A percentile compares a stretch with the other conserved stretches of the same genome.
These are phyloP conservation scores for Stegophylla sp. DNA, from an alignment of 2,888 invertebrate genomes.

Conservation along the genomic window DNA sequence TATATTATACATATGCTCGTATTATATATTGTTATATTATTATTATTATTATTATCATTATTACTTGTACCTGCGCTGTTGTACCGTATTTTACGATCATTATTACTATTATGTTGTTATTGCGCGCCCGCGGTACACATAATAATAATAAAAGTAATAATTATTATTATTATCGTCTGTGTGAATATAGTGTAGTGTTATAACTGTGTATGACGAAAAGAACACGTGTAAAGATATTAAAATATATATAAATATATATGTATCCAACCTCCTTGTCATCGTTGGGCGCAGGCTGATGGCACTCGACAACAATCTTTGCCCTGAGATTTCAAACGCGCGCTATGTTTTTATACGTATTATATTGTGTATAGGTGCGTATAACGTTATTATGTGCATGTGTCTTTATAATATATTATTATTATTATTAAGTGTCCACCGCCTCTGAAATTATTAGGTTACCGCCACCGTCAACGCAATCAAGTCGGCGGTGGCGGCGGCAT, in stretches of 20 bases:
- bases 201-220: no score
- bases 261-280: not conserved
- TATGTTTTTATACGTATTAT: no score
- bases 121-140: not conserved
- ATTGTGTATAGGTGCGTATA: no score
- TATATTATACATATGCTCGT: not conserved
- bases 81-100: not conserved
- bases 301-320: not conserved
- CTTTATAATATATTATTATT: not conserved
- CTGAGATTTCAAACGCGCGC: not conserved
- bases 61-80: not conserved
- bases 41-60: not conserved
- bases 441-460: constrained; percentile 10
- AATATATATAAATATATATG: no score
- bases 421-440: not conserved
- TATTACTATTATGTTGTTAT: not conserved
- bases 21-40: not conserved
- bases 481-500: not conserved
- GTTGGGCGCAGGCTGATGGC: not conserved
- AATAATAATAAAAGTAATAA: no score
- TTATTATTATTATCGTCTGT: no score
- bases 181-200: not conserved
- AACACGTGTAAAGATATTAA: no score
- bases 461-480: not conserved
- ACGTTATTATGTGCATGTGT: no score